Conservation (phyloP, 2,113 vertebrate species). For the Chaetodon trifascialis region DNA sequence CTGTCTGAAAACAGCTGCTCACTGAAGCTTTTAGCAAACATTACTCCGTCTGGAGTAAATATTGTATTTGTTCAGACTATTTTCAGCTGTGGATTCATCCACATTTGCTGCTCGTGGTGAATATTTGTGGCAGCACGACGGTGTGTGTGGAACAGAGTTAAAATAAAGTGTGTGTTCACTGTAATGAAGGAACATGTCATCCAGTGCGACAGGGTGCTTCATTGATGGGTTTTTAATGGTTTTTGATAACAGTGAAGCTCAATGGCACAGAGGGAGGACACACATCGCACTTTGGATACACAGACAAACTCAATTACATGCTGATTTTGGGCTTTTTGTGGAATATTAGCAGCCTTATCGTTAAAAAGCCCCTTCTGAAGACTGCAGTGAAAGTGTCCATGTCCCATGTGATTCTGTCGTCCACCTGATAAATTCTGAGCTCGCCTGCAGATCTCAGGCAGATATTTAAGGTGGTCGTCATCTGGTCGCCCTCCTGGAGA, state of each 20-base stretch:
- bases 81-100: neutral
- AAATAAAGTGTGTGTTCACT: no score
- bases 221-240: no score
- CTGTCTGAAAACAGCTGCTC: neutral
- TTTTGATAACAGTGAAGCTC: no score
- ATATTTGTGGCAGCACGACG: neutral
- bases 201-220: no score
- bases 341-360: neutral
- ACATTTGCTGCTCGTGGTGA: neutral
- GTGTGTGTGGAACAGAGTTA: no score
- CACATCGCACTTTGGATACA: no score
- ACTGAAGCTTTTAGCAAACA: neutral
- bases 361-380: neutral
- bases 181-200: no score
- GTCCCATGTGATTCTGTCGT: neutral
- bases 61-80: neutral
- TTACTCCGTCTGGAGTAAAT: neutral
- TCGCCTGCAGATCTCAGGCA: neutral
- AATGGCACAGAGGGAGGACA: no score
- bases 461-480: neutral
- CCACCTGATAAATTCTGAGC: neutral
- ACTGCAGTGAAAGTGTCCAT: neutral
- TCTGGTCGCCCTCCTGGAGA: conserved; percentile 39
- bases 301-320: neutral
- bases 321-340: neutral